A percentile compares a stretch with the other conserved stretches of the same genome.
These are phyloP conservation scores for Cacoxenus indagator DNA, from an alignment of 2,888 invertebrate species.

Conservation along the genomic window DNA sequence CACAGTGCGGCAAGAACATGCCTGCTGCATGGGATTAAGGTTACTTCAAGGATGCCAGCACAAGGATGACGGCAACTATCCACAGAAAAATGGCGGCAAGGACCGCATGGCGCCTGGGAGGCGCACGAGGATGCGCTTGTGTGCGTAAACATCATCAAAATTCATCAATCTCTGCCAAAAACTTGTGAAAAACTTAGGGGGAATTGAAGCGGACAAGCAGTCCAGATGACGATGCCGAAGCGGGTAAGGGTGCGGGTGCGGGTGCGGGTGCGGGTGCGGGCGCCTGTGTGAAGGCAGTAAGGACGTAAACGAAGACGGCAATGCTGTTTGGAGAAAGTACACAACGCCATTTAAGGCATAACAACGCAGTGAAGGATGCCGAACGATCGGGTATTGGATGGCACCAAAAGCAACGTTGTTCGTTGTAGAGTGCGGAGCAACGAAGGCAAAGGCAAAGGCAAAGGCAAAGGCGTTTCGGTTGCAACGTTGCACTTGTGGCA, in stretches of 20 bases:
- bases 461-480: neutral
- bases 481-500: slow-evolving; percentile 5
- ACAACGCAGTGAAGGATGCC: no score
- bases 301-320: no score
- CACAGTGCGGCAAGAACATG: neutral
- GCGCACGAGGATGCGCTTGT: slow-evolving; percentile 38
- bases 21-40: slow-evolving; percentile 64
- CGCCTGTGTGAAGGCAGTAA: no score
- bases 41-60: slow-evolving; percentile 66
- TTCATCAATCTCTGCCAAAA: slow-evolving; percentile 70
- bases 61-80: slow-evolving; percentile 26
- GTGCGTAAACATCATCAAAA: slow-evolving; percentile 67
- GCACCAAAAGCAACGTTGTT: no score
- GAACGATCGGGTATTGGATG: no score
- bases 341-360: no score
- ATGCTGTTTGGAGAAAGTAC: slow-evolving; percentile 25
- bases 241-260: no score
- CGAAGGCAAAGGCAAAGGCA: neutral
- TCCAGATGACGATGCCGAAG: slow-evolving; percentile 9
- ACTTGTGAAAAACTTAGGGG: slow-evolving; percentile 60
- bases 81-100: slow-evolving; percentile 18
- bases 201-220: slow-evolving; percentile 46
- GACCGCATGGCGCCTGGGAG: slow-evolving; percentile 21
- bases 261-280: no score
- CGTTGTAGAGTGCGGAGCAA: neutral